Evolutionary conservation across 2,888 invertebrate genomes (phyloP), one percentile per base, ranked within the genome.

Genomic region (Pandemis corylana): DNA sequence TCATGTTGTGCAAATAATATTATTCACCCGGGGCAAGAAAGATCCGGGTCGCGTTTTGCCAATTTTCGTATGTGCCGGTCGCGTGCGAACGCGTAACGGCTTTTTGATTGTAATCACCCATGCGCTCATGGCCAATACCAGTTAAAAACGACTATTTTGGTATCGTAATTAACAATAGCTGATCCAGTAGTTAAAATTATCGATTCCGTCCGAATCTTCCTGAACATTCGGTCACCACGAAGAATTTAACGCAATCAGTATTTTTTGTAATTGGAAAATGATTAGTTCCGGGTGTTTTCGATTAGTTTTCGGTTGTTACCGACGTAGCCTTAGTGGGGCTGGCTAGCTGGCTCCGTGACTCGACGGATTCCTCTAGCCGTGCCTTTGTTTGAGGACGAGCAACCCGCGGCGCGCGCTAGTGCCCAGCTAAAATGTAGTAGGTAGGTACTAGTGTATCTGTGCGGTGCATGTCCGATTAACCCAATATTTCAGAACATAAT

Each of bases 281-380:
- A 93, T 94, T 93, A 83, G 93, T 91, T 93, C 89, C 92, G 92
- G 92, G 87, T 88, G 89, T 90, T 91, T 92, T 92, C 88, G 92
- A 92, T 93, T 92, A 90, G 89, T 87, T 90, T 92, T 92, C 85
- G 91, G 89, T 84, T 88, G 87, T 87, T 86, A 86, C 83, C 77
- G 78, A 70, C 62, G 63, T 61, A 78, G 78, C 77, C 77, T 81
- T 82, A 78, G 79, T 82, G 82, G 80, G 79, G 83, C 77, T 81
- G 80, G 82, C 77, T 81, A 79, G 83, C 77, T 81, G 80, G 82
- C 77, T 80, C 82, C 90, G 89, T 94, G 94, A 93, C 93, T 92
- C 85, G 92, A 89, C 93, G 88, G 87, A 92, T 92, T 93, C 90
- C 88, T 88, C 85, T 84, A 84, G 85, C 80, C 84, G 81, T 84